phyloP scores from a whole-genome alignment of 2,888 invertebrate species.

The Hirtodrosophila duncani region DNA sequence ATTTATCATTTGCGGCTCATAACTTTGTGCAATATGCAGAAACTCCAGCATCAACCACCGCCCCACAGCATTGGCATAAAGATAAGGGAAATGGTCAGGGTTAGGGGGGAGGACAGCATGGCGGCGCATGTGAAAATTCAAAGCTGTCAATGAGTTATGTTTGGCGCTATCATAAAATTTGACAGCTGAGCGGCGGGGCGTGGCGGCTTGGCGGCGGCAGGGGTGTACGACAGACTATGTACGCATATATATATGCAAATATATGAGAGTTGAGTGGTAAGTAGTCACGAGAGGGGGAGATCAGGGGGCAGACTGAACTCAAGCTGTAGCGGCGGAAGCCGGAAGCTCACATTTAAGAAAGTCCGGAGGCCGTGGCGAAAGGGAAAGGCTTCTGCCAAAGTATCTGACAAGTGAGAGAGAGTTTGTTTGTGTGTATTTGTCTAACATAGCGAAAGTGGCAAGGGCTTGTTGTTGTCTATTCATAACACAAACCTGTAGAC shows the following conservation, averaged over 20 bases:
- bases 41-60: conserved; percentile 13
- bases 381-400: conserved; percentile 51
- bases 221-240: not conserved
- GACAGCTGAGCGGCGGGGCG: conserved; percentile 48
- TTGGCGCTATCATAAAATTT: conserved; percentile 76
- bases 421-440: conserved; percentile 9
- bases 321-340: conserved; percentile 29
- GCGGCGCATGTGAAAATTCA: conserved; percentile 71
- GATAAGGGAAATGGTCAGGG: too few species aligned
- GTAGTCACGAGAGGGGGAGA: not conserved
- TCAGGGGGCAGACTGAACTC: not conserved
- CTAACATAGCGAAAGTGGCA: conserved; percentile 35
- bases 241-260: conserved; percentile 32
- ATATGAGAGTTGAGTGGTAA: not conserved
- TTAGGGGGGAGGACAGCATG: conserved; percentile 42
- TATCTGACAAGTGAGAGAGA: not conserved
- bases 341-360: conserved; percentile 62
- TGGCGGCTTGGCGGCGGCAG: conserved; percentile 3
- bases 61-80: too few species aligned
- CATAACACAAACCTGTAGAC: conserved; percentile 35
- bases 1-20: conserved; percentile 72
- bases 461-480: conserved; percentile 3
- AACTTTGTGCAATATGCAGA: conserved; percentile 73
- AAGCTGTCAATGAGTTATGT: conserved; percentile 73
- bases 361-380: conserved; percentile 43